A percentile compares a stretch with the other conserved stretches of the same genome.
Conservation (phyloP, 2,113 vertebrate species). For the Muntiacus muntjak region DNA sequence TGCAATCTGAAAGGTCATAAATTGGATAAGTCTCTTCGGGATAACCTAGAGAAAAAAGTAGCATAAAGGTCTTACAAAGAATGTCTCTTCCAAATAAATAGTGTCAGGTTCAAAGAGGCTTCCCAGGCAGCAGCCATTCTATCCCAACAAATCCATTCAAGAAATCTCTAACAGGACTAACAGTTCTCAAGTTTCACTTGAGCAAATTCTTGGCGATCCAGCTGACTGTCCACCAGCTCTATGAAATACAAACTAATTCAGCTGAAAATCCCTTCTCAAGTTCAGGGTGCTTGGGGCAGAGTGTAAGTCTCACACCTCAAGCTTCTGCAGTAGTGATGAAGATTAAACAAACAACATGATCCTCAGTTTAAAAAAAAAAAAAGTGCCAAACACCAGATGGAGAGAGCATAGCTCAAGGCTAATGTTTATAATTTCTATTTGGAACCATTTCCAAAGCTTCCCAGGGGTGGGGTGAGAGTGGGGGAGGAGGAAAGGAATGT, state of each 20-base stretch:
- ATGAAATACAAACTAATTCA: conserved; percentile 43
- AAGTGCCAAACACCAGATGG: conserved; percentile 42
- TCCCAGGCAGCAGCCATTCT: not conserved
- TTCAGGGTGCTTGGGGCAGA: conserved; percentile 5
- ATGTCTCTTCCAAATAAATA: not conserved
- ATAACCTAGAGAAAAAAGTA: conserved; percentile 81
- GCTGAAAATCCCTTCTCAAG: conserved; percentile 50
- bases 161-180: conserved; percentile 36
- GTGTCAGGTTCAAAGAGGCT: conserved; percentile 21
- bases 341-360: conserved; percentile 27
- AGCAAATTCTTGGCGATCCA: conserved; percentile 16
- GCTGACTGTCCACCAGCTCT: not conserved
- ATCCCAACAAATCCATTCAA: conserved; percentile 38
- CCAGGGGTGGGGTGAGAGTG: not conserved
- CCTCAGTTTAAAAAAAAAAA: conserved; percentile 51
- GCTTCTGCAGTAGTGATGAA: conserved; percentile 23
- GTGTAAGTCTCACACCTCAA: not conserved
- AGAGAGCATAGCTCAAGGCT: conserved; percentile 56
- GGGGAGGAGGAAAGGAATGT: not conserved
- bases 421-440: conserved; percentile 68
- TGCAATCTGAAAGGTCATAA: conserved; percentile 79
- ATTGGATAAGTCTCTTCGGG: conserved; percentile 90
- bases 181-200: conserved; percentile 35
- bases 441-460: conserved; percentile 60
- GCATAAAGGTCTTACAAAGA: conserved; percentile 32